Evolutionary conservation across 1,140 invertebrate species (phyloP).

Genomic region (Zaprionus ghesquierei): DNA sequence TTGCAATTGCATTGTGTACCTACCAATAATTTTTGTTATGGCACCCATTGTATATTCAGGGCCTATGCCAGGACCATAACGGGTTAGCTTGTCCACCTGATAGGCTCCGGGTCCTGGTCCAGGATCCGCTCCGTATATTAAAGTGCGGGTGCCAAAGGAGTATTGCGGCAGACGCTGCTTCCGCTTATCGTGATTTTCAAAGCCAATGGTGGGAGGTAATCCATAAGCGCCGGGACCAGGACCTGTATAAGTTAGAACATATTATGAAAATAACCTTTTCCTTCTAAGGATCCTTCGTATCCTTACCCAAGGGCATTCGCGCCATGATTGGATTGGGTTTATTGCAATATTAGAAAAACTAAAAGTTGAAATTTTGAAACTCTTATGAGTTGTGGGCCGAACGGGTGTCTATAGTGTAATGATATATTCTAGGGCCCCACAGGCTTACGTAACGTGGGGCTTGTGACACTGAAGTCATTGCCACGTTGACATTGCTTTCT

Average conservation of each 20-base stretch:
- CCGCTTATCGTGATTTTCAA: conserved; percentile 84
- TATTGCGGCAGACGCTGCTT: conserved; percentile 85
- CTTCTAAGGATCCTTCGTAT: background rate
- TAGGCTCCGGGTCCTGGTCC: conserved; percentile 75
- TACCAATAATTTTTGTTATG: conserved; percentile 48
- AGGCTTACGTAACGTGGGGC: background rate
- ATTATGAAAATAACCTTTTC: background rate
- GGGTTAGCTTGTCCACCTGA: conserved; percentile 63
- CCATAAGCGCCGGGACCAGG: conserved; percentile 86
- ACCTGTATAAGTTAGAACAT: conserved; percentile 68
- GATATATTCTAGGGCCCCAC: background rate
- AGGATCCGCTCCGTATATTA: background rate
- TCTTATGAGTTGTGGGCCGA: conserved; percentile 54
- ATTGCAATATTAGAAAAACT: conserved; percentile 69
- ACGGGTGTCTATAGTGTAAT: conserved; percentile 21
- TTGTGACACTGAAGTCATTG: conserved; percentile 21
- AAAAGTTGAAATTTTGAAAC: conserved; percentile 51
- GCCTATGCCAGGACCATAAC: conserved; percentile 54
- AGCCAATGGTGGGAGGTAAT: conserved; percentile 85
- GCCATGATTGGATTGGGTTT: conserved; percentile 41
- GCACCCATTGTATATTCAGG: conserved; percentile 77
- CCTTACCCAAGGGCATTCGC: conserved; percentile 59
- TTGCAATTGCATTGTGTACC: background rate
- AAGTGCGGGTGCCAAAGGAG: conserved; percentile 83
- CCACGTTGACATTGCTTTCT: conserved; percentile 9